These are phyloP conservation scores for Cheilosia urbana DNA, from an alignment of 2,888 invertebrate species.

Conservation along the genomic window DNA sequence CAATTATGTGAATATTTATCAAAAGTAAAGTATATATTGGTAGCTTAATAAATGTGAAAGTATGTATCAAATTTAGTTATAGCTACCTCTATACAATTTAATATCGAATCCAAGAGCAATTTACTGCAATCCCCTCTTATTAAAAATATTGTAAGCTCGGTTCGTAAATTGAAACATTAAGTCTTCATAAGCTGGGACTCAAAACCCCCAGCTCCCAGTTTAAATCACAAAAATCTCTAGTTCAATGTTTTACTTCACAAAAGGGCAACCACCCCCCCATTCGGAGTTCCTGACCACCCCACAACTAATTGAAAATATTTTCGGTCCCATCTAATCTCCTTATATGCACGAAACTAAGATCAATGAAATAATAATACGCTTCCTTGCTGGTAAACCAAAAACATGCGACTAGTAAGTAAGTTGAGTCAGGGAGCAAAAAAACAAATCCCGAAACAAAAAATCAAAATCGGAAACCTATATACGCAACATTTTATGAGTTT, in stretches of 20 bases:
- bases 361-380: constrained; percentile 72
- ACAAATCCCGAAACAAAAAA: constrained; percentile 61
- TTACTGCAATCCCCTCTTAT: background rate
- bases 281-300: constrained; percentile 43
- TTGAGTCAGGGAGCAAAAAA: background rate
- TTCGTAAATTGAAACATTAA: constrained; percentile 47
- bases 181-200: constrained; percentile 41
- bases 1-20: too few relatives aligned
- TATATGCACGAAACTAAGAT: constrained; percentile 62
- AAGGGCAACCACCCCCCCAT: constrained; percentile 2
- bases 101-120: background rate
- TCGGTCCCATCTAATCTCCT: constrained; percentile 68
- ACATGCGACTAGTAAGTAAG: constrained; percentile 15
- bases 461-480: constrained; percentile 73
- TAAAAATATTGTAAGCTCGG: constrained; percentile 1
- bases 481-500: constrained; percentile 75
- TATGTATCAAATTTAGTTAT: too few relatives aligned
- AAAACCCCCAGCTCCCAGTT: constrained; percentile 9
- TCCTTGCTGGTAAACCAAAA: constrained; percentile 52
- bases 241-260: constrained; percentile 45
- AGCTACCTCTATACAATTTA: background rate
- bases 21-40: too few relatives aligned
- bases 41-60: too few relatives aligned
- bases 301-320: constrained; percentile 74
- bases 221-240: constrained; percentile 45